Base-by-base conservation (phyloP, 2,888 invertebrate genomes). In the Platycheirus rosarum region DNA sequence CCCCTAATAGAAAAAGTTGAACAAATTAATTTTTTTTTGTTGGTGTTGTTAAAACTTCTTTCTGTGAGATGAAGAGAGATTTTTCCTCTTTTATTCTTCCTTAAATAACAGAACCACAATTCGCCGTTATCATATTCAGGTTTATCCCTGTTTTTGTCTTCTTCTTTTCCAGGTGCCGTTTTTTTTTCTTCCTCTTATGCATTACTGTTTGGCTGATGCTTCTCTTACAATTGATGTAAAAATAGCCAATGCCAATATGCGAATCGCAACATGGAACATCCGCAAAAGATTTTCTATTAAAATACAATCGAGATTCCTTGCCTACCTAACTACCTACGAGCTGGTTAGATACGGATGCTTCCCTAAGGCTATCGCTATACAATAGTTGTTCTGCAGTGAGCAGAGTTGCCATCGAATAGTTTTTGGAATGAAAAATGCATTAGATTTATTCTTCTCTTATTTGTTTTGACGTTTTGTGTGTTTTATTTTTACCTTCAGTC, bases 261-360 rank as follows among this genome's bases (percentile, higher is more conserved):
- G 76, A 82, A 57, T 77, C 77, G 77, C 76, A 82, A 76, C 82
- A 63, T 73, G 77, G 73, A 77, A 63, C 77, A 82, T 82, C 82
- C 82, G 77, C 77, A 77, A 84, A 74, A 78, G 78, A 69, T 84
- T 82, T 84, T 84, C 84, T 84, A 84, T 84, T 84, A 84, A 84
- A 84, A 78, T 74, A 73, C 84, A 84, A 84, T 78, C 78, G 73
- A 65, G 78, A 84, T 84, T 53, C 60, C 60, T 60, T 44, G 18
- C 60, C 44, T 60, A 60, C n/a, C n/a, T n/a, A n/a, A n/a, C 60
- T 44, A 60, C 60, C 60, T 44, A 60, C 74, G 62, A 71, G 71
- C 76, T 60, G 70, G 71, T n/a, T n/a, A n/a, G n/a, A n/a, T n/a
- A 71, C 65, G 40, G 40, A 57, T 76, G 76, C 66, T 66, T 82